Evolutionary conservation across 2,797 vertebrate species (phyloP).

Genomic region (Coluber constrictor): DNA sequence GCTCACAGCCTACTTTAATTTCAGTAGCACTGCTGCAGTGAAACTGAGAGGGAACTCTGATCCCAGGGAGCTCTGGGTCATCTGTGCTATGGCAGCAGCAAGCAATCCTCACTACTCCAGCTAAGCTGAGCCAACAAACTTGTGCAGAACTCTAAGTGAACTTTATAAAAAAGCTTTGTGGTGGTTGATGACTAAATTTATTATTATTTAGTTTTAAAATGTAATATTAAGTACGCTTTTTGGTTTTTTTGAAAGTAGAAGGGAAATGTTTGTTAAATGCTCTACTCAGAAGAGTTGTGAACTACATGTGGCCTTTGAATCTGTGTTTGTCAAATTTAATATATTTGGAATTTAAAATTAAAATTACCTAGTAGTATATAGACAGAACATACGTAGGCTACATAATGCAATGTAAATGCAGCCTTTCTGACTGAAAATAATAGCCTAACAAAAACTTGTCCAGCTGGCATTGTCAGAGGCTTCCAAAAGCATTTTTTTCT

Average conservation of each 20-base stretch:
- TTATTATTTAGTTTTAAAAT: not conserved
- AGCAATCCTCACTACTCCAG: not conserved
- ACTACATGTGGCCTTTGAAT: not conserved
- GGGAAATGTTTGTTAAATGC: not conserved
- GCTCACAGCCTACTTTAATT: not conserved
- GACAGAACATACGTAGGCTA: not conserved
- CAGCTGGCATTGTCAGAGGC: too few relatives aligned
- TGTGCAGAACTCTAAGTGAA: not conserved
- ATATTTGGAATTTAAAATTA: not conserved
- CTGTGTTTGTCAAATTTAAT: not conserved
- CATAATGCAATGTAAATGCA: not conserved
- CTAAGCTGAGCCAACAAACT: not conserved
- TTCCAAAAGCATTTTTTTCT: too few relatives aligned
- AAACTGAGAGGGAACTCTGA: not conserved
- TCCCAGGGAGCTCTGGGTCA: not conserved
- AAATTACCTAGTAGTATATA: not conserved
- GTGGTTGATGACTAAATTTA: not conserved
- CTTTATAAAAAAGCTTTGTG: not conserved
- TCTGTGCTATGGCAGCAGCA: not conserved
- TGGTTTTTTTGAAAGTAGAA: not conserved
- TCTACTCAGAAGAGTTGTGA: not conserved
- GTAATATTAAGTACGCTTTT: not conserved
- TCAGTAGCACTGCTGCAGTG: not conserved
- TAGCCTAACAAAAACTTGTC: not conserved
- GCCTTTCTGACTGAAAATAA: not conserved